Evolutionary conservation across 2,888 invertebrate species (phyloP).

Genomic region (Tridacna crocea): DNA sequence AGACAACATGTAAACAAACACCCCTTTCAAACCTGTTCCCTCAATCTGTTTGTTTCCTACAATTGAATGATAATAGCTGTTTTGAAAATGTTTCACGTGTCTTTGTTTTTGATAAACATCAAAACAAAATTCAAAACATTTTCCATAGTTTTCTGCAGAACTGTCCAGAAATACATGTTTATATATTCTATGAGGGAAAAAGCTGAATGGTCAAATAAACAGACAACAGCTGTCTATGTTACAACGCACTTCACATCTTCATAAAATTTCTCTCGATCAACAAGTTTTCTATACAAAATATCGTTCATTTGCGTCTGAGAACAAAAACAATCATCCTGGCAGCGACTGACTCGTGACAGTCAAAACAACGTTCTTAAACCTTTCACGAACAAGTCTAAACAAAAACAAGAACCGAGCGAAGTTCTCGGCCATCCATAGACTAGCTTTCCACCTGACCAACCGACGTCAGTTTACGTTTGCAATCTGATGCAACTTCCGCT

Average conservation of each 20-base stretch:
- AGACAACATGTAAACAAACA: slow-evolving; percentile 3
- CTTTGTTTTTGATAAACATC: too few relatives aligned
- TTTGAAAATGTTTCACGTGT: too few relatives aligned
- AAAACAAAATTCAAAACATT: too few relatives aligned
- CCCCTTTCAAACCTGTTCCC: slow-evolving; percentile 1
- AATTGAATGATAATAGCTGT: too few relatives aligned
- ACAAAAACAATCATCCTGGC: background rate
- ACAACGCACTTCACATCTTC: slow-evolving; percentile 4
- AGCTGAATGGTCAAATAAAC: background rate
- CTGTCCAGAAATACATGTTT: too few relatives aligned
- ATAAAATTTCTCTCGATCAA: background rate
- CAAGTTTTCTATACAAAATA: background rate
- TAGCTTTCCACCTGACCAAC: slow-evolving; percentile 2
- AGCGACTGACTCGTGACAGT: background rate
- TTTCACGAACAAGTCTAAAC: background rate
- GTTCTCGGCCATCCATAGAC: background rate
- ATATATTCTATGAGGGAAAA: background rate
- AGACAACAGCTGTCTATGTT: slow-evolving; percentile 6
- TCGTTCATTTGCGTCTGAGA: background rate
- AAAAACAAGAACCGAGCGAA: background rate
- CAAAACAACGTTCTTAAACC: background rate
- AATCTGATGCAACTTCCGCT: slow-evolving; percentile 24
- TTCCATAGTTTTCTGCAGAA: too few relatives aligned
- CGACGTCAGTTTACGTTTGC: background rate
- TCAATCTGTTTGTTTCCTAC: background rate